Conservation (phyloP, 1,140 invertebrate genomes). For the Panagrolaimus sp. region DNA sequence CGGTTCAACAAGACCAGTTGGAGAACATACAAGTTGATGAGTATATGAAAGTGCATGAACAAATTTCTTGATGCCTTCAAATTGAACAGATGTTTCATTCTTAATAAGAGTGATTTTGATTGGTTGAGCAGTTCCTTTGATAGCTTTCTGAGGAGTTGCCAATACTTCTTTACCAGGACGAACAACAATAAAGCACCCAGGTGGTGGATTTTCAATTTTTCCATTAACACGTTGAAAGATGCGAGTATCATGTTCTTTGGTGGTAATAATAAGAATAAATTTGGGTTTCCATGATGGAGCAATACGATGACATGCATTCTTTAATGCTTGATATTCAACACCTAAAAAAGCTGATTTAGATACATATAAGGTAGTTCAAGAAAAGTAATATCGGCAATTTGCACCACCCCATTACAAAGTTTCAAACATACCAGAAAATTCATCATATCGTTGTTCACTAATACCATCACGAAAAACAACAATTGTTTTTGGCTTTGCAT, state of each 20-base stretch:
- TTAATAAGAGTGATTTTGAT: background rate
- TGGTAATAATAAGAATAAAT: background rate
- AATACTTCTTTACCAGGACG: background rate
- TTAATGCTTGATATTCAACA: no score
- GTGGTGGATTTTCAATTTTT: background rate
- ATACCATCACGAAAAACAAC: background rate
- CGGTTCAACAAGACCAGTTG: background rate
- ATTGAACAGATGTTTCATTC: background rate
- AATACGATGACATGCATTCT: background rate
- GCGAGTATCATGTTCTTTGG: constrained; percentile 8
- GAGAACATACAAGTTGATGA: background rate
- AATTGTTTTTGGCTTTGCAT: background rate
- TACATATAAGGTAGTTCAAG: no score
- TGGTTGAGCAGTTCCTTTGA: background rate
- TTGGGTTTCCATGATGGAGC: background rate
- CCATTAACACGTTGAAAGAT: background rate
- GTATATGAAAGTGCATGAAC: background rate
- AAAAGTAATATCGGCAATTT: no score
- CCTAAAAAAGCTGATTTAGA: no score
- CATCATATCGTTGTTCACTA: background rate
- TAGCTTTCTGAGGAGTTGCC: background rate
- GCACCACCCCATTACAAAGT: background rate
- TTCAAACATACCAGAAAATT: background rate
- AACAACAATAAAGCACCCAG: background rate
- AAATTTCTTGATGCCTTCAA: background rate